Conservation (phyloP, 2,113 vertebrate genomes). For the Castor canadensis region DNA sequence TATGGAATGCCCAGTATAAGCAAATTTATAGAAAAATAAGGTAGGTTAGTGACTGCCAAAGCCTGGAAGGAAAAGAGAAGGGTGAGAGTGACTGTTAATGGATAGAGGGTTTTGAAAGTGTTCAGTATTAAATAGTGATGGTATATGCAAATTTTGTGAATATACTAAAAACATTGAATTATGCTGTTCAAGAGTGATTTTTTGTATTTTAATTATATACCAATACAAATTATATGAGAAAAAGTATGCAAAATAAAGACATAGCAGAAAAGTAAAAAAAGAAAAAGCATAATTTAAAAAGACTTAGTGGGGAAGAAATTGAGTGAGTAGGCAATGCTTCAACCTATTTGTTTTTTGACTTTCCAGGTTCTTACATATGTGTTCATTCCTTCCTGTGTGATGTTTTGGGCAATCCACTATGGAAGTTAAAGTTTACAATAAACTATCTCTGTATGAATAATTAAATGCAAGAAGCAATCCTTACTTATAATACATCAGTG, state of each 20-base stretch:
- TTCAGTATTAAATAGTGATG: neutral
- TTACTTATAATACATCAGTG: neutral
- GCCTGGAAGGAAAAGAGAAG: too few species aligned
- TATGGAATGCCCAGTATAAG: neutral
- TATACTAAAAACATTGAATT: too few species aligned
- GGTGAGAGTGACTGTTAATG: neutral
- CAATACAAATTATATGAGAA: neutral
- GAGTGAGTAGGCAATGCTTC: neutral
- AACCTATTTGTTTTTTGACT: neutral
- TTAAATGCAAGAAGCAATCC: neutral
- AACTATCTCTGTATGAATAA: neutral
- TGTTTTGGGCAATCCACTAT: neutral
- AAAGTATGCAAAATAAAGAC: neutral
- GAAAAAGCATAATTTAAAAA: neutral
- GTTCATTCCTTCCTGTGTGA: neutral
- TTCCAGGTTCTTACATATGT: neutral
- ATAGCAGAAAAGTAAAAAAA: neutral
- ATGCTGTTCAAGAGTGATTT: neutral
- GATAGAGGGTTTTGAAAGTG: neutral
- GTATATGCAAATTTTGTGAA: neutral
- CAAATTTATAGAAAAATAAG: neutral
- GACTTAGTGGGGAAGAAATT: neutral
- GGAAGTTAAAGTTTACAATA: neutral
- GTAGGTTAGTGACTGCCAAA: neutral
- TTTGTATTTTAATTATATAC: neutral